Percentiles rank a stretch among this genome's conserved stretches.
Conservation (phyloP, 2,888 invertebrate genomes). For the Papilio gigon region DNA sequence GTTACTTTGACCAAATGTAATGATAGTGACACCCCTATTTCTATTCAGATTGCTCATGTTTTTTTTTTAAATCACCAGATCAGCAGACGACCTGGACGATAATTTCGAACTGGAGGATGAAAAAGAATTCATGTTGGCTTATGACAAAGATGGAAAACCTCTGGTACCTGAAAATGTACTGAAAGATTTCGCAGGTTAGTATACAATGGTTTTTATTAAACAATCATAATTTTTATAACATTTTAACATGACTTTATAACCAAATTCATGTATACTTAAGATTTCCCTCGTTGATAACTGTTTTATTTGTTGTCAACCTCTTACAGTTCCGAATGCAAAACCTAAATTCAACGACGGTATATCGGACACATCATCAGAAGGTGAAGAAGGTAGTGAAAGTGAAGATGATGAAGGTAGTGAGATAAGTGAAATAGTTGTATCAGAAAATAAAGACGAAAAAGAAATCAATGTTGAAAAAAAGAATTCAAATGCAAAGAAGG, state of each 20-base stretch:
- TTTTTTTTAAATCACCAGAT: slow-evolving; percentile 61
- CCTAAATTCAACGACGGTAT: slow-evolving; percentile 71
- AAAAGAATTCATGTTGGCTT: slow-evolving; percentile 74
- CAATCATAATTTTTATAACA: too few relatives aligned
- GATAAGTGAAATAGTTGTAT: slow-evolving; percentile 41
- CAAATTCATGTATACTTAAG: too few relatives aligned
- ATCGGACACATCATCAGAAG: slow-evolving; percentile 68
- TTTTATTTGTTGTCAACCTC: neutral
- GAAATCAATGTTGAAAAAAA: slow-evolving; percentile 34
- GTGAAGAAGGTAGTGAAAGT: slow-evolving; percentile 59
- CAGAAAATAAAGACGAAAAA: slow-evolving; percentile 50
- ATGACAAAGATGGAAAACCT: slow-evolving; percentile 77
- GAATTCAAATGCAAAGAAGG: slow-evolving; percentile 35
- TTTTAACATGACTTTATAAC: too few relatives aligned
- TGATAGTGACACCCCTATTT: neutral
- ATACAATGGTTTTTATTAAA: neutral
- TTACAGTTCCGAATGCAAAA: slow-evolving; percentile 71
- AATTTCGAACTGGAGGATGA: slow-evolving; percentile 86
- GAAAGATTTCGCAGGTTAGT: slow-evolving; percentile 67
- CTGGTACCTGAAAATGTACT: slow-evolving; percentile 71
- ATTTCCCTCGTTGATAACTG: neutral
- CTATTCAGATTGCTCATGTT: neutral
- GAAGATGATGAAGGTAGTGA: slow-evolving; percentile 45
- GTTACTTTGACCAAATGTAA: too few relatives aligned
- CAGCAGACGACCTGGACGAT: slow-evolving; percentile 94